Evolutionary conservation across 2,113 vertebrate species (phyloP).

Genomic region (Echinops telfairi): DNA sequence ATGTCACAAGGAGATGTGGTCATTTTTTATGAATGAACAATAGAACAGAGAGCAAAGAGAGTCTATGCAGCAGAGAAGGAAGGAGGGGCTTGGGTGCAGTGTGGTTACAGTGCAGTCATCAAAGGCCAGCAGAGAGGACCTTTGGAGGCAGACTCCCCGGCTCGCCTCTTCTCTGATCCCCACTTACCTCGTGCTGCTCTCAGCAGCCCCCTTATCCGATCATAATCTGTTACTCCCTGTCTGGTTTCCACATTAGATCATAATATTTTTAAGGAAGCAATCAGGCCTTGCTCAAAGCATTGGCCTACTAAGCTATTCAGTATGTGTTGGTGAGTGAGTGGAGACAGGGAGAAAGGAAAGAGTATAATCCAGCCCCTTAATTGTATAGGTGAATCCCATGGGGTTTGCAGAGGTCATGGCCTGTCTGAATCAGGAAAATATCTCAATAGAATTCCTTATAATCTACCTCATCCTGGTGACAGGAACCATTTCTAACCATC

Average conservation of each 20-base stretch:
- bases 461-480: background rate
- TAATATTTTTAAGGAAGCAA: background rate
- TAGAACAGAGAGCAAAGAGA: background rate
- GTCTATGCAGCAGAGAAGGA: background rate
- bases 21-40: background rate
- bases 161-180: background rate
- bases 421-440: background rate
- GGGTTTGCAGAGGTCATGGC: background rate
- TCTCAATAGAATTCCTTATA: background rate
- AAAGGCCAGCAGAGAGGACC: background rate
- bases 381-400: background rate
- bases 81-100: background rate
- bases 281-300: background rate
- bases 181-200: background rate
- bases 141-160: too few species aligned
- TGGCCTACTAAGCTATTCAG: background rate
- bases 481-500: background rate
- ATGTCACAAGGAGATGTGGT: background rate
- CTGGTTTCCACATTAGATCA: background rate
- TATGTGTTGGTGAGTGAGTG: background rate
- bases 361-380: background rate
- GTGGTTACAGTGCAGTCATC: background rate
- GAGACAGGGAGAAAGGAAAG: background rate
- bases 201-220: background rate
- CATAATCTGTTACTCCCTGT: background rate